Evolutionary conservation across 2,797 vertebrate species (phyloP).

Genomic region (Ceryle rudis): DNA sequence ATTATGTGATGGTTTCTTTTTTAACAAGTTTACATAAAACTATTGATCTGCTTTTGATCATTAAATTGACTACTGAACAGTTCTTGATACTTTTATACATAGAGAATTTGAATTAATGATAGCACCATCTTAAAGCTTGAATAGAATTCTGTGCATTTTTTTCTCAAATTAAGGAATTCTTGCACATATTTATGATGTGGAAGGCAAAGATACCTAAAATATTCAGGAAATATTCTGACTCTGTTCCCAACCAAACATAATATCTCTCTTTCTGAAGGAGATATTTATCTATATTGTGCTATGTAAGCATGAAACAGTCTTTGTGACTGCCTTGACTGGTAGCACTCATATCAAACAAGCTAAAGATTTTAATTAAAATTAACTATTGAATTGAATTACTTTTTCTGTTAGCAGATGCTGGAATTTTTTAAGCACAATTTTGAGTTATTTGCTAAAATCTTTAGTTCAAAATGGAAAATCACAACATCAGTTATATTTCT

Average conservation of each 20-base stretch:
- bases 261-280: background rate
- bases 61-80: conserved; percentile 57
- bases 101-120: background rate
- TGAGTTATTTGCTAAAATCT: background rate
- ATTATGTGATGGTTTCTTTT: conserved; percentile 17
- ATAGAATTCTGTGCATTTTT: background rate
- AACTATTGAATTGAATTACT: background rate
- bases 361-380: conserved; percentile 24
- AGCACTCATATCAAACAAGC: background rate
- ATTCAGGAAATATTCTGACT: background rate
- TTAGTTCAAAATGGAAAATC: background rate
- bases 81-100: conserved; percentile 28
- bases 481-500: background rate
- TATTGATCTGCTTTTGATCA: conserved; percentile 40
- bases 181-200: background rate
- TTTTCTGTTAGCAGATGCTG: background rate
- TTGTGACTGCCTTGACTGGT: conserved; percentile 20
- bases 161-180: background rate
- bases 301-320: background rate
- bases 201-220: conserved; percentile 13
- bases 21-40: conserved; percentile 46
- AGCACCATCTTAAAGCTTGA: background rate
- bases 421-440: background rate
- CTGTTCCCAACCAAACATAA: background rate
- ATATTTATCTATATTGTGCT: background rate